phyloP scores from a whole-genome alignment of 2,797 vertebrate genomes.

The Adrianichthys oophorus region DNA sequence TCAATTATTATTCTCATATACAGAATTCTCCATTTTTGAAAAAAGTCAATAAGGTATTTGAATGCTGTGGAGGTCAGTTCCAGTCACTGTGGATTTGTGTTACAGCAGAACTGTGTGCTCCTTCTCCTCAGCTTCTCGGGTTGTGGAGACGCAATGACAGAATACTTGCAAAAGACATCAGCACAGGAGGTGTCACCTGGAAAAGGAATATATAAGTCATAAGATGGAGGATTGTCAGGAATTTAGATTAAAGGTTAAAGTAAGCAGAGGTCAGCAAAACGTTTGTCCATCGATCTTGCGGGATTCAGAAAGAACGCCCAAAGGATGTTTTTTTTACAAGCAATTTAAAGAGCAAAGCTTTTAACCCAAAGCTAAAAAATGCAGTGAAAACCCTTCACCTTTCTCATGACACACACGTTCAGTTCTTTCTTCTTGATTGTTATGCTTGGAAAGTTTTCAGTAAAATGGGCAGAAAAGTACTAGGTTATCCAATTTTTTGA shows the following conservation, averaged over 20 bases:
- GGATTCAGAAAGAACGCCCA: constrained; percentile 9
- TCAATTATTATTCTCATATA: too few relatives aligned
- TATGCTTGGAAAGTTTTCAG: constrained; percentile 5
- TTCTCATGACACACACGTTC: not conserved
- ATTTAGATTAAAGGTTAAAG: too few relatives aligned
- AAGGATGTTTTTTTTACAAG: not conserved
- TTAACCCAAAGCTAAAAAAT: constrained; percentile 7
- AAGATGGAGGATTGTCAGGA: not conserved
- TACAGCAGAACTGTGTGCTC: constrained; percentile 72
- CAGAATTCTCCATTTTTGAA: too few relatives aligned
- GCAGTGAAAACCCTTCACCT: not conserved
- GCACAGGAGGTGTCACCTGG: constrained; percentile 77
- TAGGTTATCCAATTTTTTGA: too few relatives aligned
- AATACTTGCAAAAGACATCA: constrained; percentile 85
- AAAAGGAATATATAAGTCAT: constrained; percentile 60
- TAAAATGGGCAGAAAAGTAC: not conserved
- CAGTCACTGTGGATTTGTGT: constrained; percentile 39
- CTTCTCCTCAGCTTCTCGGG: constrained; percentile 84
- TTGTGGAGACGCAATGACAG: constrained; percentile 82
- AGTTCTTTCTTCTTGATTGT: not conserved
- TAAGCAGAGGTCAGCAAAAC: too few relatives aligned
- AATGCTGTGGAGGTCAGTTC: not conserved
- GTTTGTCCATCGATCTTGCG: not conserved
- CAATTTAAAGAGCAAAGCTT: constrained; percentile 15
- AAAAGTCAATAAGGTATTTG: too few relatives aligned